Base-by-base conservation (phyloP, 2,797 vertebrate species). In the Malurus leucopterus region DNA sequence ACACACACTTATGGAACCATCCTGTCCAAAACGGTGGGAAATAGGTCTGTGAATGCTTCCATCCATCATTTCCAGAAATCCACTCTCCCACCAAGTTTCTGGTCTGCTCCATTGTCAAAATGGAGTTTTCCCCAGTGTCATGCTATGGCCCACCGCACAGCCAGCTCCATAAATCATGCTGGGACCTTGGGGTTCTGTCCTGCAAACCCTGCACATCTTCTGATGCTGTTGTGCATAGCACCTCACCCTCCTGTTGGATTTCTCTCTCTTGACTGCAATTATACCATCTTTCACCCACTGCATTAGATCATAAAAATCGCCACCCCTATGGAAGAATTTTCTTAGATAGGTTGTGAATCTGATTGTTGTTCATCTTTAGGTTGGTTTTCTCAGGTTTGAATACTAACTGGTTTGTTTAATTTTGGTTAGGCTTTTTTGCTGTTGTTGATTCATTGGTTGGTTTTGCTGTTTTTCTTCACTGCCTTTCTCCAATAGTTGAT, bases 401-500 rank as follows among this genome's bases (percentile, higher is more conserved):
- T 27, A n/a, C 44, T 47, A 67, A 38, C 34, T 17, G 41, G 19
- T 41, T 54, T 67, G 11, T 67, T 36, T 16, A n/a, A 13, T 41
- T 79, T 30, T 46, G 8, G 17, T 34, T 53, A 40, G 30, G 1
- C 2, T 8, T 29, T 43, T 44, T 65, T 64, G 17, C 26, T 57
- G 6, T 5, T 70, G 5, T 11, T 57, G 7, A 3, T 29, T 46
- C 1, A 2, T 63, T 55, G 4, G 8, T 44, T 97, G 21, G 94
- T 96, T 47, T 97, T 57, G 51, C 96, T 21, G 14, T 5, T 55
- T 89, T 7, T 97, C 95, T 64, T 97, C 93, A 96, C 71, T 93
- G 11, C 96, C 96, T 32, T 96, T 72, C 94, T 95, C 18, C 90
- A 4, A 59, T 92, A 70, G 61, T 51, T 47, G 92, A 96, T 36